Conservation (phyloP, 2,113 vertebrate species). For the Lanius collurio region DNA sequence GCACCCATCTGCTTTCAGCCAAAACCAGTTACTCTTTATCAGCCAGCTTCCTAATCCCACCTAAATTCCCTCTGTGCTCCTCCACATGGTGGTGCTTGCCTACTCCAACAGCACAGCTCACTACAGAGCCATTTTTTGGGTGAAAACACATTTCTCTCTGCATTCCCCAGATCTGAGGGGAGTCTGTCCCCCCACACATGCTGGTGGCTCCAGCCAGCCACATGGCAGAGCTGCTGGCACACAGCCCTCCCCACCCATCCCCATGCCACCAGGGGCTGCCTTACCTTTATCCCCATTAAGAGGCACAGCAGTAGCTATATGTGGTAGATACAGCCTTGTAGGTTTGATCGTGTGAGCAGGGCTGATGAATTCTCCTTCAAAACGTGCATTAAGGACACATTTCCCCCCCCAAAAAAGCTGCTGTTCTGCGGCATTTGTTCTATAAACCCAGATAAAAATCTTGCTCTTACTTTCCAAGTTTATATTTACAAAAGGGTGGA, state of each 20-base stretch:
- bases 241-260: neutral
- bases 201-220: rapidly evolving
- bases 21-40: neutral
- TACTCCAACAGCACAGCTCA: neutral
- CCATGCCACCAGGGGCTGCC: rapidly evolving
- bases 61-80: neutral
- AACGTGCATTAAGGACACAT: neutral
- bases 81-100: neutral
- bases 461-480: neutral
- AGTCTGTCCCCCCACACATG: rapidly evolving
- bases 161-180: neutral
- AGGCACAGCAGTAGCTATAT: neutral
- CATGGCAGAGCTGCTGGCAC: neutral
- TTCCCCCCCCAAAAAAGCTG: neutral
- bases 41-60: neutral
- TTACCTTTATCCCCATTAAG: neutral
- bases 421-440: neutral
- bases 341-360: rapidly evolving
- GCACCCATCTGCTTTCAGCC: neutral
- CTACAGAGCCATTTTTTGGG: neutral
- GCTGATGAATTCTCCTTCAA: neutral
- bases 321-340: neutral
- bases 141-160: neutral
- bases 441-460: constrained; percentile 32
- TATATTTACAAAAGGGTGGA: neutral